Evolutionary conservation across 2,797 vertebrate genomes (phyloP).

Genomic region (Botia kubotai): DNA sequence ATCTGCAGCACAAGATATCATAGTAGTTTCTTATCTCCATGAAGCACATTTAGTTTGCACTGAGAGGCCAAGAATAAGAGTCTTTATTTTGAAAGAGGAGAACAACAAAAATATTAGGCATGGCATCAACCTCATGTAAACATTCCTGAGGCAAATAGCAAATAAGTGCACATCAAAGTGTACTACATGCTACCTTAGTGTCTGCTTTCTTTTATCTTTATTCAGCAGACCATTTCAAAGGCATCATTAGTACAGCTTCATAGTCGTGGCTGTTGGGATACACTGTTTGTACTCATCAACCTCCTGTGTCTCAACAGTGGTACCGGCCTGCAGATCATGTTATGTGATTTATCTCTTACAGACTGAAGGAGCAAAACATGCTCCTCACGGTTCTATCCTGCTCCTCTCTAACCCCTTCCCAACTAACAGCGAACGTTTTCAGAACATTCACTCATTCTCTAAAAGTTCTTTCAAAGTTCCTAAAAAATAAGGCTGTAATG

Average conservation of each 20-base stretch:
- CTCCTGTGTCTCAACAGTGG: constrained; percentile 16
- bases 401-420: neutral
- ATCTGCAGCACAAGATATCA: constrained; percentile 20
- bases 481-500: too few relatives aligned
- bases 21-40: constrained; percentile 30
- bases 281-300: constrained; percentile 39
- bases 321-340: neutral
- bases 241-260: constrained; percentile 41
- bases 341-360: constrained; percentile 29
- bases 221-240: constrained; percentile 44
- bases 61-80: constrained; percentile 2
- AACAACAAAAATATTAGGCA: constrained; percentile 36
- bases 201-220: constrained; percentile 51
- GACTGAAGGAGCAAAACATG: neutral
- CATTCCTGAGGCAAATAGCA: constrained; percentile 37
- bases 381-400: constrained; percentile 1
- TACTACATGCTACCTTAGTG: constrained; percentile 35
- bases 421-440: too few relatives aligned
- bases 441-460: too few relatives aligned
- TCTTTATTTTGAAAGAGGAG: constrained; percentile 16
- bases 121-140: constrained; percentile 45
- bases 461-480: too few relatives aligned
- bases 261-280: constrained; percentile 43
- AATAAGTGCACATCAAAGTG: constrained; percentile 50
- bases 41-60: constrained; percentile 9